Evolutionary conservation across 2,797 vertebrate genomes (phyloP), one percentile per base, ranked within the genome.

Genomic region (Lepilemur septentrionalis): DNA sequence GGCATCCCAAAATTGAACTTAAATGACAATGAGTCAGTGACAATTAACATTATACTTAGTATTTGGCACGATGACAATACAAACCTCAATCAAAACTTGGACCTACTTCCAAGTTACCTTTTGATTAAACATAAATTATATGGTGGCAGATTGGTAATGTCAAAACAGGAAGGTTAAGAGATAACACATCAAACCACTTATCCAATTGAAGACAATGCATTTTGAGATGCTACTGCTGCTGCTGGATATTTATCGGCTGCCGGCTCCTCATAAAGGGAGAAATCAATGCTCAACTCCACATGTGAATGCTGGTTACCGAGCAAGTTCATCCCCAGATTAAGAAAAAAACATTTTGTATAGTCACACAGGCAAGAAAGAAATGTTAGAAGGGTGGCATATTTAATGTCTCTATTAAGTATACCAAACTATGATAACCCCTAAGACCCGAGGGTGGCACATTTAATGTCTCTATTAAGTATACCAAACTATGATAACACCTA

Each of bases 61-160:
- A 90, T 90, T 41, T 92, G 89, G 79, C 83, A 95, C 78, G 25
- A 57, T 55, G 86, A 95, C 84, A 96, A 93, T 78, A 93, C 72
- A 97, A 94, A 93, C 57, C 91, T 95, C 89, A 96, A 85, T 85
- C 89, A 97, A 96, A 97, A 97, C 89, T 89, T 82, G 79, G 48
- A 93, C 86, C 35, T 89, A 93, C 84, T 94, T 90, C 81, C 23
- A 3, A 90, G 43, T 43, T 12, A 65, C 35, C 48, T 97, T 91
- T 63, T 82, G 88, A 97, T 92, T 92, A 50, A 87, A 94, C 89
- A 79, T 65, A 95, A 96, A 95, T 52, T 97, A 35, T 6, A 96
- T 55, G 92, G 94, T 92, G 55, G 35, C 90, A 94, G 95, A 85
- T 4, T 76, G 48, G 43, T 61, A 89, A 96, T 15, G 38, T 80